Percentiles rank a stretch among this genome's conserved stretches.
Conservation (phyloP, 2,797 vertebrate species). For the Cryptoprocta ferox region DNA sequence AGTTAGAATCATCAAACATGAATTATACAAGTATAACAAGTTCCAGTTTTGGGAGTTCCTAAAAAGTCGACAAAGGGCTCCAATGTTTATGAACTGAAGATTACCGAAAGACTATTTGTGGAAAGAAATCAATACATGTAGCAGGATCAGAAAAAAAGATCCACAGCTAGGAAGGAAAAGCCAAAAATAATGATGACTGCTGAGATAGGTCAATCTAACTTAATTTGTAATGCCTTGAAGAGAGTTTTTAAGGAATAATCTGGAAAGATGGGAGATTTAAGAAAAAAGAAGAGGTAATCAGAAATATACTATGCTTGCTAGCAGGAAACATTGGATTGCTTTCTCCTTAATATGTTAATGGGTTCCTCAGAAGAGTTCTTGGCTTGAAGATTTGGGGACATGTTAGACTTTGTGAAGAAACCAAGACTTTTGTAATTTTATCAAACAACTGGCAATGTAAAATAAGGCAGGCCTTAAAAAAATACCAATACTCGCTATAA, state of each 20-base stretch:
- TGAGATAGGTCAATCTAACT: not conserved
- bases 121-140: slow-evolving; percentile 54
- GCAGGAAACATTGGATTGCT: slow-evolving; percentile 41
- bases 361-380: slow-evolving; percentile 31
- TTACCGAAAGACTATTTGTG: not conserved
- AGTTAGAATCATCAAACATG: not conserved
- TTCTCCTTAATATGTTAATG: slow-evolving; percentile 45
- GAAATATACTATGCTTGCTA: slow-evolving; percentile 21
- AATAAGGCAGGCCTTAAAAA: slow-evolving; percentile 28
- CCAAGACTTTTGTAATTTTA: not conserved
- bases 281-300: slow-evolving; percentile 29
- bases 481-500: not conserved
- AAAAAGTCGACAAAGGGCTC: not conserved
- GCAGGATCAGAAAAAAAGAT: slow-evolving; percentile 18
- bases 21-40: not conserved
- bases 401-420: slow-evolving; percentile 23
- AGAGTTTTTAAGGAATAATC: slow-evolving; percentile 38
- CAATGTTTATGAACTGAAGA: not conserved
- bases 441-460: slow-evolving; percentile 20
- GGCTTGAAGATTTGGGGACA: not conserved
- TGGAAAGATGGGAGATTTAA: slow-evolving; percentile 37
- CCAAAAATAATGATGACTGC: not conserved
- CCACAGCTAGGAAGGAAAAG: slow-evolving; percentile 12
- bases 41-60: not conserved
- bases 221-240: not conserved